phyloP scores from a whole-genome alignment of 1,140 invertebrate species.

The Schlechtendalia chinensis region DNA sequence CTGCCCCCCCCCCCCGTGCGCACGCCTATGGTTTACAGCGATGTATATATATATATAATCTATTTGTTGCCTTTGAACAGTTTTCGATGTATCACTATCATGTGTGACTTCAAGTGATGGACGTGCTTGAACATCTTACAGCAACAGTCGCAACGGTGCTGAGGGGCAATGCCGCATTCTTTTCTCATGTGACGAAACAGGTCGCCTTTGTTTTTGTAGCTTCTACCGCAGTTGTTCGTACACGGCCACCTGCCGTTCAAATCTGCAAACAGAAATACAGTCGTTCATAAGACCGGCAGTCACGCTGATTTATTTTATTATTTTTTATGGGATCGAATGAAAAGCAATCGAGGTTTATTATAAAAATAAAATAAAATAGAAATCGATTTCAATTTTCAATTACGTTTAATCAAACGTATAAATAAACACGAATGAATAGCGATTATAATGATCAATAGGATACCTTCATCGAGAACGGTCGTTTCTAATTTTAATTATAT shows the following conservation, averaged over 20 bases:
- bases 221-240: constrained; percentile 50
- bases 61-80: constrained; percentile 5
- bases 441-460: too few relatives aligned
- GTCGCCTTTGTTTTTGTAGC: constrained; percentile 50
- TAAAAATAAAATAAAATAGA: too few relatives aligned
- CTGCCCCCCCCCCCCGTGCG: too few relatives aligned
- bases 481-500: too few relatives aligned
- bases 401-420: too few relatives aligned
- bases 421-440: too few relatives aligned
- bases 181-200: constrained; percentile 51
- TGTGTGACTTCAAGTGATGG: constrained; percentile 50
- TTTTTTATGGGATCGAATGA: neutral
- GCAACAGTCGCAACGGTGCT: constrained; percentile 49
- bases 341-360: neutral
- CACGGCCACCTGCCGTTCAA: constrained; percentile 25
- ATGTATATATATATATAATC: too few relatives aligned
- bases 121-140: constrained; percentile 45
- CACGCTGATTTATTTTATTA: too few relatives aligned
- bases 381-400: too few relatives aligned
- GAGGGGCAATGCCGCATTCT: constrained; percentile 52
- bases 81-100: constrained; percentile 36
- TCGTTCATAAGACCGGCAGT: neutral
- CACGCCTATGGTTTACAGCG: too few relatives aligned
- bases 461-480: too few relatives aligned
- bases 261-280: constrained; percentile 11